Conservation (phyloP, 2,888 invertebrate genomes). For the Lepidocyrtinus sp. region DNA sequence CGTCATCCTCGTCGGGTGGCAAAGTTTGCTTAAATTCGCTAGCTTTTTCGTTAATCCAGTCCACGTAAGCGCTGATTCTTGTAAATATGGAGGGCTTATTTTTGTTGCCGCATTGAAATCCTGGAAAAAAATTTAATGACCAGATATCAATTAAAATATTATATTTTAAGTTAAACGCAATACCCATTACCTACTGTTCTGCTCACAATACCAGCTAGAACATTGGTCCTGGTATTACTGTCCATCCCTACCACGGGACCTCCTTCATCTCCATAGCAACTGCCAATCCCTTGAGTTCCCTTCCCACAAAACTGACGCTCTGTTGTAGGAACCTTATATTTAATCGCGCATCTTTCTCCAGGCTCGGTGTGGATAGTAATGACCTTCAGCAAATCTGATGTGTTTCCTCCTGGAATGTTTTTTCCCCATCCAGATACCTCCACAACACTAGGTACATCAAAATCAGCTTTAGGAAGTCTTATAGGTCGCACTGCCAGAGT, state of each 20-base stretch:
- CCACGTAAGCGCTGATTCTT: not conserved
- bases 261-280: not conserved
- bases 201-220: not conserved
- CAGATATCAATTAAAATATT: not conserved
- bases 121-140: too few species aligned
- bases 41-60: not conserved
- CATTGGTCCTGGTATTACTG: not conserved
- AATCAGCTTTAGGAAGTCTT: not conserved
- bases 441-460: not conserved
- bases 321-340: not conserved
- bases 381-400: not conserved
- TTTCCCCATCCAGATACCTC: not conserved
- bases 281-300: not conserved
- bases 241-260: not conserved
- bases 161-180: not conserved
- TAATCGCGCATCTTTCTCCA: not conserved
- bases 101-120: not conserved
- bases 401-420: not conserved
- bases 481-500: not conserved
- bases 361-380: not conserved
- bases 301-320: not conserved
- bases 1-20: not conserved
- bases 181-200: not conserved
- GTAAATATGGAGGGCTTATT: not conserved
- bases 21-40: not conserved